These are phyloP conservation scores for Hemicentrotus pulcherrimus DNA, from an alignment of 35 echinoderm and acorn worm species.

Conservation along the genomic window DNA sequence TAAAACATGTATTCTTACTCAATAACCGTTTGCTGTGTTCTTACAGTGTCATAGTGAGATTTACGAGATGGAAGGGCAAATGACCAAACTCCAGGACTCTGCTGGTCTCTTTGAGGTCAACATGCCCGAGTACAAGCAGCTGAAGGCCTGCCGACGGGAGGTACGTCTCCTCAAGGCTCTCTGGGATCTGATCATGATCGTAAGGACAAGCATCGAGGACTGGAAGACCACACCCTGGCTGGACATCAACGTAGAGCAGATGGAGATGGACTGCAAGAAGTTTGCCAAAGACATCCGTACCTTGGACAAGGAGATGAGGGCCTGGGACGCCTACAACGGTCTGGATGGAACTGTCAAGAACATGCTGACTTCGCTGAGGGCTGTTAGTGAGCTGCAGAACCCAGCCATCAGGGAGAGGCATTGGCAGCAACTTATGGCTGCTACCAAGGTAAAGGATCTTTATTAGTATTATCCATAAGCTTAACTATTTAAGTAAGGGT, in stretches of 20 bases:
- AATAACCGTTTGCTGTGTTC: not conserved
- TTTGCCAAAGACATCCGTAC: conserved; percentile 97
- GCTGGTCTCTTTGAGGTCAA: conserved; percentile 96
- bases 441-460: conserved; percentile 78
- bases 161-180: conserved; percentile 83
- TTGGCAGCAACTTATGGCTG: conserved; percentile 99
- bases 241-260: conserved; percentile 99
- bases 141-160: conserved; percentile 89
- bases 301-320: conserved; percentile 99
- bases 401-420: conserved; percentile 98
- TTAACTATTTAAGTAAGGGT: not conserved
- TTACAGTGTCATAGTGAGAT: conserved; percentile 79
- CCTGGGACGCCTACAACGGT: conserved; percentile 93
- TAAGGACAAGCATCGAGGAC: conserved; percentile 87
- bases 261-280: conserved; percentile 99
- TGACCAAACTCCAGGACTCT: conserved; percentile 86
- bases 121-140: conserved; percentile 91
- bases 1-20: too few species aligned
- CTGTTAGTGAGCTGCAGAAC: conserved; percentile 97
- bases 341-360: conserved; percentile 97
- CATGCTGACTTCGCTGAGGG: conserved; percentile 98
- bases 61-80: conserved; percentile 83
- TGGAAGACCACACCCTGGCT: conserved; percentile 97
- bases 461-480: not conserved
- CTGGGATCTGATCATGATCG: conserved; percentile 94